Conservation (phyloP, 92 coral and sea anemone species). For the Diadumene lineata region DNA sequence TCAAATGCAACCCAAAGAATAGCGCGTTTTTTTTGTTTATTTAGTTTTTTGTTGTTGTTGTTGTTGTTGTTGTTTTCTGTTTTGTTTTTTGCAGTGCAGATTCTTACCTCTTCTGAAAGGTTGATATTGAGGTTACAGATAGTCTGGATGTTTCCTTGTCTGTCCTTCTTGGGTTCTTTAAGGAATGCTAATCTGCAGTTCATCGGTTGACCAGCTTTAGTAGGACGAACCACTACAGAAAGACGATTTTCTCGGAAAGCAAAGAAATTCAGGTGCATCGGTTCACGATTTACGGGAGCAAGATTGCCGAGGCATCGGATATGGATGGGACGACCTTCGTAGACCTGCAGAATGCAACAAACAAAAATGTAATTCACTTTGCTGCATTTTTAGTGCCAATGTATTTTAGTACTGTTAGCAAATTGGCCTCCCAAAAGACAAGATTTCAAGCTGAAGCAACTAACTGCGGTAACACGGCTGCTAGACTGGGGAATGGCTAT, state of each 20-base stretch:
- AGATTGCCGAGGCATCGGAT: conserved; percentile 87
- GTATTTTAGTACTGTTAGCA: too few species aligned
- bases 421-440: too few species aligned
- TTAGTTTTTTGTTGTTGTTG: too few species aligned
- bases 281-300: conserved; percentile 74
- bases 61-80: too few species aligned
- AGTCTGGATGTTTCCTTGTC: conserved; percentile 88
- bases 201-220: conserved; percentile 79
- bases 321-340: conserved; percentile 69
- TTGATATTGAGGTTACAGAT: conserved; percentile 89
- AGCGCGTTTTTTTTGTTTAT: background rate
- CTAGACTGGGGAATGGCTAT: too few species aligned
- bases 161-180: conserved; percentile 88
- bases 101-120: conserved; percentile 79
- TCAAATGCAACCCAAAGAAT: background rate
- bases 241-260: conserved; percentile 97
- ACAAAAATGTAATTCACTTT: background rate
- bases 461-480: too few species aligned
- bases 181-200: conserved; percentile 90
- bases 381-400: too few species aligned
- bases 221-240: conserved; percentile 70
- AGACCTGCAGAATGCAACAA: conserved; percentile 22
- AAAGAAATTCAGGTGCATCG: conserved; percentile 79
- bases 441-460: too few species aligned
- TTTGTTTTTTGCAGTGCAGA: background rate